These are phyloP conservation scores for Griposia aprilina DNA, from an alignment of 2,888 invertebrate genomes.

Conservation along the genomic window DNA sequence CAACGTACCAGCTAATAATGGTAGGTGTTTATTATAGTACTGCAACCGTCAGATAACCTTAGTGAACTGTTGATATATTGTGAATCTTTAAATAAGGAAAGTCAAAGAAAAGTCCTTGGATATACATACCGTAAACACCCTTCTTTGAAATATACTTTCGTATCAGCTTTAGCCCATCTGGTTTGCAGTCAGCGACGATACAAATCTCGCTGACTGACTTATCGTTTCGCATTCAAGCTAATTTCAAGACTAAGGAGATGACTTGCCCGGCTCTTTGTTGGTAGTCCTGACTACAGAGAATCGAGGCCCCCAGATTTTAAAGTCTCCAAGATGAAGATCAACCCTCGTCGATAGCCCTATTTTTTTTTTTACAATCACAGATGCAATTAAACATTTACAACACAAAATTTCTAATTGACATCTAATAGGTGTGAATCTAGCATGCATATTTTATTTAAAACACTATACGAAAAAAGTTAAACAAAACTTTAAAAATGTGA, in stretches of 20 bases:
- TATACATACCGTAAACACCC: neutral
- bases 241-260: neutral
- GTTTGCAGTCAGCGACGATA: neutral
- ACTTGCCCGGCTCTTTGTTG: neutral
- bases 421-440: too few species aligned
- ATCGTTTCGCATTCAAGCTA: too few species aligned
- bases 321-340: neutral
- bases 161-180: neutral
- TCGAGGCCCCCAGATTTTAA: neutral
- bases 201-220: neutral
- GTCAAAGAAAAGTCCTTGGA: neutral
- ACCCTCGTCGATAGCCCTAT: neutral
- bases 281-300: neutral
- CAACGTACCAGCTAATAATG: conserved; percentile 95
- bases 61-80: neutral
- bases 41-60: neutral
- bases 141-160: neutral
- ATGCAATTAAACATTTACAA: too few species aligned
- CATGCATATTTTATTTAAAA: too few species aligned
- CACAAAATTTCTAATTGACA: too few species aligned
- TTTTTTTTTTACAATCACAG: too few species aligned
- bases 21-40: conserved; percentile 79
- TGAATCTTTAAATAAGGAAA: neutral
- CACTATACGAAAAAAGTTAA: too few species aligned
- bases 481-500: too few species aligned